Evolutionary conservation across 2,888 invertebrate genomes (phyloP), one percentile per base, ranked within the genome.

Genomic region (Tortrix viridana): DNA sequence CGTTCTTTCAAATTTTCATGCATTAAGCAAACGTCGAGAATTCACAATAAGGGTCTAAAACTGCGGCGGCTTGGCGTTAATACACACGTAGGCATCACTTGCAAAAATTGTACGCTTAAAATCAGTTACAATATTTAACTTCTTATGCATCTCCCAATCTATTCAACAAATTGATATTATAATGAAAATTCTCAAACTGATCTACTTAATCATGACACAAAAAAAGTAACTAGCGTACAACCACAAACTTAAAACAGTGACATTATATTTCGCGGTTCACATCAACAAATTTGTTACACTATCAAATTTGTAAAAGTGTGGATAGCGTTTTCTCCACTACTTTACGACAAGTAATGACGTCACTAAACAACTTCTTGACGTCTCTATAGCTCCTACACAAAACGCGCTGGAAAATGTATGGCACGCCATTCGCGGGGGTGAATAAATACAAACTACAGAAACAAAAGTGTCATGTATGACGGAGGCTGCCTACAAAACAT

Each of bases 1-100:
- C 86, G 88, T 89, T 91, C 89, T 91, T 92, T 88, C 78, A 87
- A 89, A 91, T 91, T 88, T 90, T 91, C 89, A 90, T 90, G 89
- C 88, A 90, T 91, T 91, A 91, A 81, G 85, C 88, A 88, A 91
- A 89, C 90, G 88, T 86, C 86, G 86, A 89, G 88, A 89, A 89
- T 89, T 81, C 86, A 86, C 87, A 92, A 91, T 89, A 89, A 89
- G 88, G 84, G 79, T 79, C 82, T 32, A 85, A 87, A 89, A 20
- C 53, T 47, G 32, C 14, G 41, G 57, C 32, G 16, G 52, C 9
- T 19, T 9, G n/a, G 12, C 16, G 38, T 57, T 56, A 38, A 41
- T 53, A 37, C 41, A 22, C n/a, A 41, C 46, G n/a, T 14, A 41
- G 18, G 26, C 20, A 16, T 44, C 7, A 18, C 23, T 46, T 38